Evolutionary conservation across 2,113 vertebrate genomes (phyloP), one percentile per base, ranked within the genome.

Genomic region (Caloenas nicobarica): DNA sequence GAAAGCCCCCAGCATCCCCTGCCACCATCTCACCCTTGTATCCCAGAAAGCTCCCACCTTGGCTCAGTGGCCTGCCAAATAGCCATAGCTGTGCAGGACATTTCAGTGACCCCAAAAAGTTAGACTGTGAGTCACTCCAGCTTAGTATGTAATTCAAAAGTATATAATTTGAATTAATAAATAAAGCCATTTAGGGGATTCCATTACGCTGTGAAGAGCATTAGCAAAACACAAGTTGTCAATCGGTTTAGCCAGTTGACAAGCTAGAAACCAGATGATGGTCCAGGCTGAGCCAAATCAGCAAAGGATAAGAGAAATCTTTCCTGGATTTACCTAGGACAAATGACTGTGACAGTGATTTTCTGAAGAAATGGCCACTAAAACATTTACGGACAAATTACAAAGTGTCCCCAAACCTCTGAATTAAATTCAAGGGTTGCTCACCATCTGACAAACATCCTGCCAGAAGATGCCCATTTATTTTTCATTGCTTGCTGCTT

Each of bases 141-240:
- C 93, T 95, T 64, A 85, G 31, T 76, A 86, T 10, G 17, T 91
- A 87, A 92, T 91, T 97, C 89, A 66, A 81, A 94, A 92, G 54
- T 91, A 65, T 51, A 74, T 95, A 64, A 95, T 94, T 95, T 89
- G 94, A 96, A 95, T 86, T 92, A 53, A 83, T 91, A 95, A 96
- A 83, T 87, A 93, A 96, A 94, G 44, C 68, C 80, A 79, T 95
- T 89, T 72, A 89, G 87, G 88, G 91, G 68, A 87, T 91, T 82
- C 85, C 89, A 36, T 96, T 91, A 85, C 9, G 3, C 82, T 92
- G 66, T 90, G 85, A 97, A 97, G 74, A 93, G 51, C 80, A 91
- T 65, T 90, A 95, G 71, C 88, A 64, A 89, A 96, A 94, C 44
- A 38, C n/a, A 92, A 33, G 84, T 53, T 95, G 53, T 70, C 84